Percentiles rank a stretch among this genome's conserved stretches.
phyloP scores from a whole-genome alignment of 2,888 invertebrate genomes.

The Oegoconia quadripuncta region DNA sequence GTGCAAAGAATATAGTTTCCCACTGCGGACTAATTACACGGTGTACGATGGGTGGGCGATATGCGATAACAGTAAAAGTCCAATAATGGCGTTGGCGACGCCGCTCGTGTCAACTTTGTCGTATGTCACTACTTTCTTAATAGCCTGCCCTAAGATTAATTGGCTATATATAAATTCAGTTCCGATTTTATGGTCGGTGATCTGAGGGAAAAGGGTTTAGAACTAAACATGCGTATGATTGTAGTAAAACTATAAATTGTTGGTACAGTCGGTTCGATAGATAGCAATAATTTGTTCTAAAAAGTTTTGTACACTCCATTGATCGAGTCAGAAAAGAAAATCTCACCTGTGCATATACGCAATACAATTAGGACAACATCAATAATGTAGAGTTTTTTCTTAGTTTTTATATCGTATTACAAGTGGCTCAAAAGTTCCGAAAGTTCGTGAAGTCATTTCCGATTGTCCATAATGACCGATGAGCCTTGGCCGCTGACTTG shows the following conservation, averaged over 20 bases:
- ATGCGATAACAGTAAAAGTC: conserved; percentile 73
- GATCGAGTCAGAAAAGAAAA: conserved; percentile 10
- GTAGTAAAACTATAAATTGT: too few relatives aligned
- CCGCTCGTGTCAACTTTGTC: conserved; percentile 60
- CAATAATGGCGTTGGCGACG: conserved; percentile 56
- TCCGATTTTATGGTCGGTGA: conserved; percentile 29
- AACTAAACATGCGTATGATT: too few relatives aligned
- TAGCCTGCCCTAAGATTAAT: conserved; percentile 49
- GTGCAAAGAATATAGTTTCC: conserved; percentile 44
- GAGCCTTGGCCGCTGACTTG: conserved; percentile 57
- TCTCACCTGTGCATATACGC: conserved; percentile 61
- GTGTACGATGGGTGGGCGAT: conserved; percentile 55
- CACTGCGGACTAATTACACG: conserved; percentile 66
- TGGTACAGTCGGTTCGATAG: too few relatives aligned
- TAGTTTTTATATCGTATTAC: conserved; percentile 27
- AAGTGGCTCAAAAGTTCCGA: conserved; percentile 67
- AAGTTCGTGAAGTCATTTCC: conserved; percentile 64
- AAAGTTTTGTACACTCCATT: conserved; percentile 2
- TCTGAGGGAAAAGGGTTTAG: conserved; percentile 31
- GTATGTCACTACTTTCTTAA: conserved; percentile 60
- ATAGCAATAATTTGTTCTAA: conserved; percentile 17
- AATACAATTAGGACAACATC: conserved; percentile 30
- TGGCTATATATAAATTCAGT: conserved; percentile 38
- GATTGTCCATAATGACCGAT: conserved; percentile 73
- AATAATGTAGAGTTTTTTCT: conserved; percentile 34